Evolutionary conservation across 1,140 invertebrate species (phyloP), one percentile per base, ranked within the genome.

Genomic region (Hormaphis cornu): DNA sequence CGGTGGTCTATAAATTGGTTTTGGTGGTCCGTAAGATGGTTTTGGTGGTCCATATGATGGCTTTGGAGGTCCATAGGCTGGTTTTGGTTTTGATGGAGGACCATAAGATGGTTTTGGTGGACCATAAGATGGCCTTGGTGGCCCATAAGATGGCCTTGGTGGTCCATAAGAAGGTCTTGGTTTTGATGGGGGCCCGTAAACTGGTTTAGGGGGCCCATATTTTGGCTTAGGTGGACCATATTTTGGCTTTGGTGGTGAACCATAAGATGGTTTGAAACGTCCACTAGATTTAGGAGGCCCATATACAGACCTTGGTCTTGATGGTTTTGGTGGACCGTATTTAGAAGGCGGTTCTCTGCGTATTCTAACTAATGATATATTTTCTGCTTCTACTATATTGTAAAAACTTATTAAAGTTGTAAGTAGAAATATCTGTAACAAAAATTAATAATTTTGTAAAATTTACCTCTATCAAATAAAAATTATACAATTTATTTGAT

Each of bases 21-120:
- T 66, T 2, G 78, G 78, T 10, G 76, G 79, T 9, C 74, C 75
- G 26, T 79, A 78, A 30, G 75, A 76, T n/a, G 77, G 77, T 61
- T 77, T 78, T 59, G 70, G 44, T 16, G 70, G 71, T 18, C 73
- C 72, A 33, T 72, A 73, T 16, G 28, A 52, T 10, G 69, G 52
- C 70, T 74, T 76, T 26, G 75, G 75, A n/a, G 76, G 75, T 3
- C 76, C 76, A 56, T 69, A 63, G 0, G 75, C 69, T 20, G 72
- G 72, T 77, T 82, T 79, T 37, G 75, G 78, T 71, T 77, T 78
- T 0, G 76, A 46, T 10, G 73, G 73, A 24, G 71, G 72, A 9
- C 74, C 72, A 40, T 73, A 74, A n/a, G 28, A 30, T 35, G 58
- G 33, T 58, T 56, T 54, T 20, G 71, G 56, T 12, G 28, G 59